A percentile compares a stretch with the other conserved stretches of the same genome.
Evolutionary conservation across 2,797 vertebrate species (phyloP).

Genomic region (Cercopithecus petaurista): DNA sequence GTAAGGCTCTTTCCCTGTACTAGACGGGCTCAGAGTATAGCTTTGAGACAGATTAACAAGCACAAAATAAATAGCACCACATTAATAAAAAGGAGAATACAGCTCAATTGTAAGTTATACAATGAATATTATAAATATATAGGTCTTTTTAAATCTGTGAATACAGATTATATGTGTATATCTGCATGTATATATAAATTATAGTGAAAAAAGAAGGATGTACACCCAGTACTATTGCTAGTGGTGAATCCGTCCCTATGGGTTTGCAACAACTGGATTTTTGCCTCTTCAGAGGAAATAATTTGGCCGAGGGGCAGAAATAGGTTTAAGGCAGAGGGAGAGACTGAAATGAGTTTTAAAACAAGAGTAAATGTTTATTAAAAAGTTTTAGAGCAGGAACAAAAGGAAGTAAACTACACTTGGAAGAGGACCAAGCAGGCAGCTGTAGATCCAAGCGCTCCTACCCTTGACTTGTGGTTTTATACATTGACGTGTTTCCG

Average conservation of each 20-base stretch:
- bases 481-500: not conserved
- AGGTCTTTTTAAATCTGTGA: not conserved
- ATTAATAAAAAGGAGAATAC: slow-evolving; percentile 25
- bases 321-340: not conserved
- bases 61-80: not conserved
- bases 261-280: not conserved
- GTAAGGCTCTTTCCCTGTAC: not conserved
- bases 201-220: not conserved
- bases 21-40: not conserved
- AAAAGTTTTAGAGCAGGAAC: not conserved
- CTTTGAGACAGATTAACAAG: not conserved
- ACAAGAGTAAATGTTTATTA: not conserved
- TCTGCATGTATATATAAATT: not conserved
- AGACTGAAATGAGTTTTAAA: not conserved
- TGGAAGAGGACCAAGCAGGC: not conserved
- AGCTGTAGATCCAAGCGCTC: not conserved
- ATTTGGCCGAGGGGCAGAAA: not conserved
- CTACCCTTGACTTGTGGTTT: not conserved
- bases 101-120: not conserved
- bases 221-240: not conserved
- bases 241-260: too few species aligned
- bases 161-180: not conserved
- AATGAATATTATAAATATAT: not conserved
- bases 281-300: not conserved
- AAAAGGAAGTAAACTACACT: not conserved